phyloP scores from a whole-genome alignment of 2,888 invertebrate genomes.

The Cosmorhoe ocellata region DNA sequence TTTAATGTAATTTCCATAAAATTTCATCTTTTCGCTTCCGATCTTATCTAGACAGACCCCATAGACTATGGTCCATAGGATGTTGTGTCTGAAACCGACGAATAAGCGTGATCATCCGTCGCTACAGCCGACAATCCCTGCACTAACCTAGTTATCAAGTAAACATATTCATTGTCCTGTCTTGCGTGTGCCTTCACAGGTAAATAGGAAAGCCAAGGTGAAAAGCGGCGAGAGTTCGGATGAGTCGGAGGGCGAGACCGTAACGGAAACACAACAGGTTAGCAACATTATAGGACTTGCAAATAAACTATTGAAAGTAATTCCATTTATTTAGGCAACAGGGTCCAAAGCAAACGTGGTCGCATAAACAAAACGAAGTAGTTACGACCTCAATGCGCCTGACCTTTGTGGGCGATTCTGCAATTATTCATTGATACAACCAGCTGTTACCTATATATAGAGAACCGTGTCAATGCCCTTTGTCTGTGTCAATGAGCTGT shows the following conservation, averaged over 20 bases:
- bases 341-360: not conserved
- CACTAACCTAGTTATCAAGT: conserved; percentile 12
- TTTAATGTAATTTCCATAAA: too few relatives aligned
- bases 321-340: not conserved
- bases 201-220: conserved; percentile 75
- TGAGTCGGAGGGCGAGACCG: conserved; percentile 75
- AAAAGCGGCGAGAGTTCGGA: conserved; percentile 77
- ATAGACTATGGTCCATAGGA: too few relatives aligned
- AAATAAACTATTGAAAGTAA: not conserved
- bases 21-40: too few relatives aligned
- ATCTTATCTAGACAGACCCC: too few relatives aligned
- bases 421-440: too few relatives aligned
- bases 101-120: conserved; percentile 4
- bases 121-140: not conserved
- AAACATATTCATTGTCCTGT: conserved; percentile 26
- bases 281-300: not conserved
- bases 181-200: conserved; percentile 52
- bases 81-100: too few relatives aligned
- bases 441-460: too few relatives aligned
- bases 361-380: not conserved
- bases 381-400: not conserved
- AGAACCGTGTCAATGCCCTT: too few relatives aligned
- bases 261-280: conserved; percentile 78
- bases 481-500: too few relatives aligned
- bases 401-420: not conserved